Conservation (phyloP, 2,888 invertebrate genomes). For the Xylophagus ater region DNA sequence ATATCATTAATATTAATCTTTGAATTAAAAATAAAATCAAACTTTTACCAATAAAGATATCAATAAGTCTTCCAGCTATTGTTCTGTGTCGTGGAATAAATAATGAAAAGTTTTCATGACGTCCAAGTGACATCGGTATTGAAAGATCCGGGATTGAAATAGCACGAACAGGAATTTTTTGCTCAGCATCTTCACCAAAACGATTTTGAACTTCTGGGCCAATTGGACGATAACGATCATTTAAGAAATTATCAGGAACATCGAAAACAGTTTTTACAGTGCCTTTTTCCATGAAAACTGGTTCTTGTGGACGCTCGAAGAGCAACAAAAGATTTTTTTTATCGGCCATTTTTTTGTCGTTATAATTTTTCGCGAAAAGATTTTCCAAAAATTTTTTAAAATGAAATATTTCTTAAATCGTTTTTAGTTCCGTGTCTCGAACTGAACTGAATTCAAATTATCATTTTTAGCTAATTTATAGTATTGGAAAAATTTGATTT, state of each 20-base stretch:
- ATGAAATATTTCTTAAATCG: too few species aligned
- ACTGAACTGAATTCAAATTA: too few species aligned
- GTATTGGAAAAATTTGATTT: too few species aligned
- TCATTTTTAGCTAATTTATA: too few species aligned
- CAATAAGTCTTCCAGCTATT: conserved; percentile 54
- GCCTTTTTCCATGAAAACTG: too few species aligned
- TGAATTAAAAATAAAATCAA: background rate
- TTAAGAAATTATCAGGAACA: conserved; percentile 50
- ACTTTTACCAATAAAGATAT: conserved; percentile 50
- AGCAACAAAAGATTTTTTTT: conserved; percentile 51
- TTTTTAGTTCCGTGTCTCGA: too few species aligned
- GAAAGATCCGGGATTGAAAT: conserved; percentile 53
- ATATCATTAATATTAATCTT: too few species aligned
- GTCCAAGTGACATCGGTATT: conserved; percentile 48
- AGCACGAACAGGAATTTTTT: conserved; percentile 45
- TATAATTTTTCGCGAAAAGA: too few species aligned
- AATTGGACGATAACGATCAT: conserved; percentile 42
- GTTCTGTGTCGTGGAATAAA: conserved; percentile 56
- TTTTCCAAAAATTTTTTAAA: too few species aligned
- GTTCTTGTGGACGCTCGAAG: conserved; percentile 63
- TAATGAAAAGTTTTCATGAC: conserved; percentile 56
- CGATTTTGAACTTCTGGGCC: conserved; percentile 45
- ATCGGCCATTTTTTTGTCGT: too few species aligned
- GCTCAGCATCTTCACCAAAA: conserved; percentile 44
- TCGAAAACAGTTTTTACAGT: conserved; percentile 48